Conservation (phyloP, 2,888 invertebrate species). For the Dicycla oo region DNA sequence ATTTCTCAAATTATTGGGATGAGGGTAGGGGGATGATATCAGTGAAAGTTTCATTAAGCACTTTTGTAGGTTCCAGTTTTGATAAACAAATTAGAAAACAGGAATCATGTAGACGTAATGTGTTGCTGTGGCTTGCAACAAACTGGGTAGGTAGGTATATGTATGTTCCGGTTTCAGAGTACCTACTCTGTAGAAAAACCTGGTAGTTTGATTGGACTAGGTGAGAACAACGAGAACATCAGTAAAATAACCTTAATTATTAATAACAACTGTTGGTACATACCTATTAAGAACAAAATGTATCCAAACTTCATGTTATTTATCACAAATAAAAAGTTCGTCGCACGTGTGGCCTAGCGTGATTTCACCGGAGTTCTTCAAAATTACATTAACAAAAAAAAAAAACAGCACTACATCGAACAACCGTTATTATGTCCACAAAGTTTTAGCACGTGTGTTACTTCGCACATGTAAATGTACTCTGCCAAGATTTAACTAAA, state of each 20-base stretch:
- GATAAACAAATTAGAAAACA: neutral
- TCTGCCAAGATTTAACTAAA: slow-evolving; percentile 74
- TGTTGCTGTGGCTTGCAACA: neutral
- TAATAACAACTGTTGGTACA: slow-evolving; percentile 22
- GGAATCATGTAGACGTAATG: neutral
- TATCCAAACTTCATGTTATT: slow-evolving; percentile 64
- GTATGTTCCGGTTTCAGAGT: slow-evolving; percentile 2
- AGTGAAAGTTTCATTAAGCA: neutral
- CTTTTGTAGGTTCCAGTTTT: neutral
- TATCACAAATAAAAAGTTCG: slow-evolving; percentile 9
- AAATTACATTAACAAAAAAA: slow-evolving; percentile 21
- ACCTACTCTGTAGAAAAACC: neutral
- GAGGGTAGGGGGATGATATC: neutral
- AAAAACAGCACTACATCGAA: slow-evolving; percentile 38
- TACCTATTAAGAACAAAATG: slow-evolving; percentile 66
- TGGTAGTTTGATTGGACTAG: neutral
- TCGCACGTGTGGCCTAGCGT: slow-evolving; percentile 29
- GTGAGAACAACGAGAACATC: neutral
- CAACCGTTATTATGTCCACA: slow-evolving; percentile 46
- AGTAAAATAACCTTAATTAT: neutral
- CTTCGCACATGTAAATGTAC: slow-evolving; percentile 67
- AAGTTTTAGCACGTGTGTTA: slow-evolving; percentile 57
- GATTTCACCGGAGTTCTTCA: slow-evolving; percentile 29
- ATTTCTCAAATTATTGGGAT: neutral
- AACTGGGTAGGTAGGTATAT: neutral